Conservation (phyloP, 64 coral and sea anemone species). For the Montipora sp. region DNA sequence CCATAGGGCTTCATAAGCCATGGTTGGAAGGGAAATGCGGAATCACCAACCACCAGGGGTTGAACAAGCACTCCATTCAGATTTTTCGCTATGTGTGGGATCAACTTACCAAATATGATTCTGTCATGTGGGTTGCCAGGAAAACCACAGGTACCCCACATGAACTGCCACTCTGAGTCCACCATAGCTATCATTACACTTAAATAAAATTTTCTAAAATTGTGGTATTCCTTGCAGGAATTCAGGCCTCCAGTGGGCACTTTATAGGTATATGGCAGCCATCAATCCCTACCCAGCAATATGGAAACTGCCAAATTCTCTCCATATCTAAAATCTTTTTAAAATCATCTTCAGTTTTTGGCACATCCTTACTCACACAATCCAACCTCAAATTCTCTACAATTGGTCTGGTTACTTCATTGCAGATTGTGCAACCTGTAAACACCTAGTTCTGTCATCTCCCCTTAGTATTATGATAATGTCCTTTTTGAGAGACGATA, state of each 20-base stretch:
- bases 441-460: constrained; percentile 23
- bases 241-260: constrained; percentile 30
- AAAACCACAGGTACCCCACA: constrained; percentile 46
- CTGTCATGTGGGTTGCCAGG: constrained; percentile 47
- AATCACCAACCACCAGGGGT: constrained; percentile 22
- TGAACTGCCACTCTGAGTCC: constrained; percentile 21
- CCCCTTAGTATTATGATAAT: constrained; percentile 29
- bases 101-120: constrained; percentile 18
- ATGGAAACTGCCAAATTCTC: constrained; percentile 49
- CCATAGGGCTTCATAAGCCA: constrained; percentile 59
- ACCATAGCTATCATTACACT: constrained; percentile 53
- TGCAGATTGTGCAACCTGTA: constrained; percentile 14
- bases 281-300: not conserved
- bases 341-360: constrained; percentile 18
- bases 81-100: constrained; percentile 2
- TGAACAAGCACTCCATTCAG: not conserved
- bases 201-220: constrained; percentile 54
- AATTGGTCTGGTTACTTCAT: constrained; percentile 21
- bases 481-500: constrained; percentile 14
- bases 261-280: not conserved
- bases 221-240: constrained; percentile 41
- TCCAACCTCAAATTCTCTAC: constrained; percentile 17
- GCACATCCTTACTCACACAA: not conserved
- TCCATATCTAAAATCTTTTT: constrained; percentile 42
- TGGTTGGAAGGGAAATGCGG: constrained; percentile 1